Conservation (phyloP, 2,113 vertebrate species). For the Plecturocebus donacophilus region DNA sequence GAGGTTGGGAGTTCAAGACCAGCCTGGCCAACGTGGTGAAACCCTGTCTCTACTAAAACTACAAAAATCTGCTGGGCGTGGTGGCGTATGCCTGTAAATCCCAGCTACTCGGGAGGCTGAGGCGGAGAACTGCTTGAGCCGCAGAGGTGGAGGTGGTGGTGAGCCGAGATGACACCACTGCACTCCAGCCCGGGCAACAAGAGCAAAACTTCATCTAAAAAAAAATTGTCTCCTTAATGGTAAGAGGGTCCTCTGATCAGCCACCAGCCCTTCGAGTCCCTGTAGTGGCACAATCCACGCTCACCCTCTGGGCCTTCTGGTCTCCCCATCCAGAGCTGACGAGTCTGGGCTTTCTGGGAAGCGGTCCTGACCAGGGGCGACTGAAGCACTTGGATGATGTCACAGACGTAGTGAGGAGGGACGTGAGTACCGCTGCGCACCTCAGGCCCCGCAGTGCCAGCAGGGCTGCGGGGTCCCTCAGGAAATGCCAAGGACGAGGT, state of each 20-base stretch:
- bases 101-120: too few species aligned
- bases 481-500: neutral
- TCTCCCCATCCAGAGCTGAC: slow-evolving; percentile 55
- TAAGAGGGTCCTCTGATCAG: fast-evolving
- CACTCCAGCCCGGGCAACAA: too few species aligned
- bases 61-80: too few species aligned
- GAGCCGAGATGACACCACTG: too few species aligned
- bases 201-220: too few species aligned
- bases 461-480: fast-evolving
- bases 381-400: slow-evolving; percentile 69
- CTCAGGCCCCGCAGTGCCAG: fast-evolving
- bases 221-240: fast-evolving
- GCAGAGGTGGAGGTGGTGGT: too few species aligned
- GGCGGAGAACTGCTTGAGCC: too few species aligned
- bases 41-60: too few species aligned
- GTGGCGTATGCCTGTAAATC: too few species aligned
- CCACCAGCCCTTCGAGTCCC: fast-evolving
- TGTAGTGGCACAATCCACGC: fast-evolving
- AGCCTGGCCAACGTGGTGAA: too few species aligned
- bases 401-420: slow-evolving; percentile 46
- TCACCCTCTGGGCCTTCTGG: fast-evolving
- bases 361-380: neutral
- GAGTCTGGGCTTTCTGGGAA: slow-evolving; percentile 73
- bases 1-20: too few species aligned
- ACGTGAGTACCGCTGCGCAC: slow-evolving; percentile 42